Conservation (phyloP, 2,797 vertebrate genomes). For the Sebastes kiyomatsui region DNA sequence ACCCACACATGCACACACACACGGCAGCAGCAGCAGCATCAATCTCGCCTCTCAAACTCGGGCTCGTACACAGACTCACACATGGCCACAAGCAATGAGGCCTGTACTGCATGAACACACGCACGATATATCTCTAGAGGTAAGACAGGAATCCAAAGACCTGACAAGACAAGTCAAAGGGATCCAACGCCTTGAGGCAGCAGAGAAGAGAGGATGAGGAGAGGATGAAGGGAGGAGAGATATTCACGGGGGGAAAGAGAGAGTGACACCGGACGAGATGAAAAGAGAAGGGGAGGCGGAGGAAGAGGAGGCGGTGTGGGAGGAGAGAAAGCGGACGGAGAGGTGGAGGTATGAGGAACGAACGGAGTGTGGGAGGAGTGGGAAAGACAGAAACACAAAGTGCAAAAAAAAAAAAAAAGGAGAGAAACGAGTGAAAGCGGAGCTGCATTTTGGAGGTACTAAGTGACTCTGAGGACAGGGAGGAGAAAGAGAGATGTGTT, state of each 20-base stretch:
- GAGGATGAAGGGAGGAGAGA: constrained; percentile 47
- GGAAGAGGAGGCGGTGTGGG: constrained; percentile 57
- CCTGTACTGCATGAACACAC: constrained; percentile 51
- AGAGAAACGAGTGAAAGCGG: constrained; percentile 19
- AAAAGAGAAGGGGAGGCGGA: constrained; percentile 48
- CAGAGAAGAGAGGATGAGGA: constrained; percentile 49
- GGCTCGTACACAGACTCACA: constrained; percentile 23
- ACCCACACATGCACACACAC: constrained; percentile 31
- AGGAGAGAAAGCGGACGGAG: constrained; percentile 33
- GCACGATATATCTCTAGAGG: constrained; percentile 59
- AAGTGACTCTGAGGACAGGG: constrained; percentile 47
- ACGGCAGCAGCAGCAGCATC: constrained; percentile 14
- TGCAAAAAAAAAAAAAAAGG: constrained; percentile 11
- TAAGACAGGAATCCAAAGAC: constrained; percentile 71
- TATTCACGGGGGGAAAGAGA: constrained; percentile 42
- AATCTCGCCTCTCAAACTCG: constrained; percentile 32
- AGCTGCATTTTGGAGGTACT: constrained; percentile 48
- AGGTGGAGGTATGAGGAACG: constrained; percentile 50
- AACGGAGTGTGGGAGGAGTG: constrained; percentile 67
- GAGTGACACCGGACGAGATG: constrained; percentile 61
- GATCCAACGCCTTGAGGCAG: constrained; percentile 64
- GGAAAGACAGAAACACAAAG: constrained; percentile 46
- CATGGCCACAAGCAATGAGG: constrained; percentile 47
- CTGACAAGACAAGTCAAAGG: constrained; percentile 76
- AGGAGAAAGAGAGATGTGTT: constrained; percentile 60